These are phyloP conservation scores for Plecturocebus donacophilus DNA, from an alignment of 2,113 vertebrate species.

Conservation along the genomic window DNA sequence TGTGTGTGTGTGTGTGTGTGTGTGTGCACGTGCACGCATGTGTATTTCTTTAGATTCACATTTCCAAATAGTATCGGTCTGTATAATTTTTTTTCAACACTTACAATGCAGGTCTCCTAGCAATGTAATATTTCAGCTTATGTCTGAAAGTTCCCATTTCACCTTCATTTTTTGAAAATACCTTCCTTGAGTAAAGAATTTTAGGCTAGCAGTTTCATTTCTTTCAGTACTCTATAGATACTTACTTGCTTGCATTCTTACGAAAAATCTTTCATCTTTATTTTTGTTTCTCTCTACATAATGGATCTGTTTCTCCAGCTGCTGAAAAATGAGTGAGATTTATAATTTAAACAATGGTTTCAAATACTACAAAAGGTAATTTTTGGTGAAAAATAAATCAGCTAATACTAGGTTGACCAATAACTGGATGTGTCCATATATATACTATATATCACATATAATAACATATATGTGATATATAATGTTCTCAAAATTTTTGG, in stretches of 20 bases:
- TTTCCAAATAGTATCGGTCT: not conserved
- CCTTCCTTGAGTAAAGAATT: not conserved
- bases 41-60: not conserved
- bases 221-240: not conserved
- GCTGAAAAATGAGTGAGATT: not conserved
- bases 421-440: not conserved
- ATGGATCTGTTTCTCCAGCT: not conserved
- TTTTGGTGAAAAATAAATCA: not conserved
- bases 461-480: not conserved
- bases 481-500: not conserved
- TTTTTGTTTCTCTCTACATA: not conserved
- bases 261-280: not conserved
- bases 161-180: not conserved
- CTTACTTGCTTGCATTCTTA: not conserved
- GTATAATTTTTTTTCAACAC: not conserved
- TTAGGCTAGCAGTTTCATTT: not conserved
- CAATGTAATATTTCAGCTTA: not conserved
- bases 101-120: not conserved
- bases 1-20: too few relatives aligned
- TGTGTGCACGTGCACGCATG: too few relatives aligned
- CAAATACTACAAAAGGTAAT: not conserved
- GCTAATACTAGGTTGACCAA: not conserved
- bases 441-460: not conserved
- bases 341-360: not conserved
- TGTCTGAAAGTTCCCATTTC: not conserved